A percentile compares a stretch with the other conserved stretches of the same genome.
Conservation (phyloP, 2,113 vertebrate species). For the Tetrao urogallus region DNA sequence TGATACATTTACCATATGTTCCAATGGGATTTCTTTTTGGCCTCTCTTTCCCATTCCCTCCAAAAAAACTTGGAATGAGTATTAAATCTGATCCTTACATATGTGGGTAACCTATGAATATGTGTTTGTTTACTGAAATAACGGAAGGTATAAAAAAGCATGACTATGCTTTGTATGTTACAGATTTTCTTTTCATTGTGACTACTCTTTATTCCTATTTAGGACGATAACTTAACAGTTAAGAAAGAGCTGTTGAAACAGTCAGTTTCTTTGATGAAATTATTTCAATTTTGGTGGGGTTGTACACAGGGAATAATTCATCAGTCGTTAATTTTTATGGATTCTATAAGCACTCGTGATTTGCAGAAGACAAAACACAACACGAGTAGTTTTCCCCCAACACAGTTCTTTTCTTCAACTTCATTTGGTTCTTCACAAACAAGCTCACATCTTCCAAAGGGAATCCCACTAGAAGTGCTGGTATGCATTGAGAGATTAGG, state of each 20-base stretch:
- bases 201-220: neutral
- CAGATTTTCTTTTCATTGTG: neutral
- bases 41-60: neutral
- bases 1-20: neutral
- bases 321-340: neutral
- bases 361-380: neutral
- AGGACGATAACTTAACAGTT: neutral
- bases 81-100: neutral
- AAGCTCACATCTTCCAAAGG: neutral
- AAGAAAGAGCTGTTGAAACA: neutral
- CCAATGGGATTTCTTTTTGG: neutral
- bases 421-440: neutral
- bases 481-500: neutral
- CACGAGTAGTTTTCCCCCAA: neutral
- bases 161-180: neutral
- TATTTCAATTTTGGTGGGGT: neutral
- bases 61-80: neutral
- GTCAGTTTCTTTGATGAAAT: neutral
- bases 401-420: neutral
- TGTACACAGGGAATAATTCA: neutral
- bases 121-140: neutral
- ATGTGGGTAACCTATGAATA: neutral
- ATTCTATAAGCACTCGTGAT: neutral
- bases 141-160: neutral
- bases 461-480: neutral